These are phyloP conservation scores for Leptinotarsa texana DNA, from an alignment of 1,140 invertebrate genomes.

Conservation along the genomic window DNA sequence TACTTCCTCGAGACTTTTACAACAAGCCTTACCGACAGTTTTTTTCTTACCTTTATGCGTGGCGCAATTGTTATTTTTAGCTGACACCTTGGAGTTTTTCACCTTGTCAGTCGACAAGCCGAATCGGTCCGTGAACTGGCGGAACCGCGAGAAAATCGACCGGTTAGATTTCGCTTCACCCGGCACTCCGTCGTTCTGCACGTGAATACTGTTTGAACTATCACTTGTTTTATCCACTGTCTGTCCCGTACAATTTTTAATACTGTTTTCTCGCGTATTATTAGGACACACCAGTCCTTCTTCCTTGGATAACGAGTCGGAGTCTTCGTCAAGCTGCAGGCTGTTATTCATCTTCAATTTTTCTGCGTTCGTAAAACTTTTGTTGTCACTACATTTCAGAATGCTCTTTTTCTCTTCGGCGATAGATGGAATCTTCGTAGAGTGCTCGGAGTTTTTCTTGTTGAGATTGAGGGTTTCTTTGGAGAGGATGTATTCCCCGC, in stretches of 20 bases:
- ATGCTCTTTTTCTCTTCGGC: constrained; percentile 52
- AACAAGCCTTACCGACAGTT: constrained; percentile 34
- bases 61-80: constrained; percentile 44
- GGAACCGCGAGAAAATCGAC: constrained; percentile 49
- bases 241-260: constrained; percentile 29
- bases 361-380: constrained; percentile 37
- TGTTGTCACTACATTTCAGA: constrained; percentile 45
- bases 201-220: constrained; percentile 40
- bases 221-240: constrained; percentile 26
- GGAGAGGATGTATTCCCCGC: constrained; percentile 46
- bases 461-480: constrained; percentile 54
- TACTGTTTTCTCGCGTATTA: constrained; percentile 34
- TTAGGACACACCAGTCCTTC: constrained; percentile 19
- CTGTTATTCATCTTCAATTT: constrained; percentile 42
- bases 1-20: constrained; percentile 40
- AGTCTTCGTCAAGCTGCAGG: constrained; percentile 18
- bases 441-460: constrained; percentile 52
- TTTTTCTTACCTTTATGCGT: constrained; percentile 31
- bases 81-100: constrained; percentile 35
- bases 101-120: constrained; percentile 49
- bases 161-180: constrained; percentile 40
- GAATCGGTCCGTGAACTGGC: constrained; percentile 52
- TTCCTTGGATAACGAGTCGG: constrained; percentile 15
- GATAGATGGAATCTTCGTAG: constrained; percentile 41
- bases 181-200: constrained; percentile 38